These are phyloP conservation scores for Vimba vimba DNA, from an alignment of 2,113 vertebrate genomes.

Conservation along the genomic window DNA sequence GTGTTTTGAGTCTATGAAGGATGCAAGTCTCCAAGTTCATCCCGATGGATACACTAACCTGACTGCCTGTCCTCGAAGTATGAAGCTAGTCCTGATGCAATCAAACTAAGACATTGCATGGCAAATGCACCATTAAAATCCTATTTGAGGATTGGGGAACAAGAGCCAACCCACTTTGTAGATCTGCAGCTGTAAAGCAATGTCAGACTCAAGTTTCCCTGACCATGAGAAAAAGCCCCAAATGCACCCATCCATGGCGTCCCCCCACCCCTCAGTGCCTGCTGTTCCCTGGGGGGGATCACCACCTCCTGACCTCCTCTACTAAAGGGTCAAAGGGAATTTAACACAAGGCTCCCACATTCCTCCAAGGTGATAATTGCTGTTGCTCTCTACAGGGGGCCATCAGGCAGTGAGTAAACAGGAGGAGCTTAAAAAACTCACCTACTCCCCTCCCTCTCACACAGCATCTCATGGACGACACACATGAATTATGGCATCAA, in stretches of 20 bases:
- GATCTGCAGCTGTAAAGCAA: conserved; percentile 45
- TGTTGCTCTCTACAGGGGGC: conserved; percentile 78
- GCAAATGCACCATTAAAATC: conserved; percentile 70
- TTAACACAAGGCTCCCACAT: conserved; percentile 80
- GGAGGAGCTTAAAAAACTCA: conserved; percentile 58
- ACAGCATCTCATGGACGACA: conserved; percentile 58
- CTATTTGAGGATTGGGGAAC: conserved; percentile 43
- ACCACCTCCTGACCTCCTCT: conserved; percentile 73
- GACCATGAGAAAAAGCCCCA: conserved; percentile 42
- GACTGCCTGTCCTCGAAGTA: conserved; percentile 32
- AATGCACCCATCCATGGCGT: conserved; percentile 47
- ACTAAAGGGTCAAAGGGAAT: conserved; percentile 80
- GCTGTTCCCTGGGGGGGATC: conserved; percentile 63
- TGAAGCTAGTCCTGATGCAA: conserved; percentile 48
- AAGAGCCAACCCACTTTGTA: neutral
- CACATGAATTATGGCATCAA: conserved; percentile 72
- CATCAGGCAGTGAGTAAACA: conserved; percentile 76
- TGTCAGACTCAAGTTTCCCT: conserved; percentile 53
- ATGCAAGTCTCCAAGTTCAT: neutral
- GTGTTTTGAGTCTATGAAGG: neutral
- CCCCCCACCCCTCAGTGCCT: conserved; percentile 61
- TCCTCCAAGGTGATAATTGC: conserved; percentile 85
- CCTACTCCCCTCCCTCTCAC: conserved; percentile 40
- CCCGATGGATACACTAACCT: conserved; percentile 38
- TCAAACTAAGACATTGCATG: conserved; percentile 68